Evolutionary conservation across 2,113 vertebrate genomes (phyloP).

Genomic region (Ameiurus melas): DNA sequence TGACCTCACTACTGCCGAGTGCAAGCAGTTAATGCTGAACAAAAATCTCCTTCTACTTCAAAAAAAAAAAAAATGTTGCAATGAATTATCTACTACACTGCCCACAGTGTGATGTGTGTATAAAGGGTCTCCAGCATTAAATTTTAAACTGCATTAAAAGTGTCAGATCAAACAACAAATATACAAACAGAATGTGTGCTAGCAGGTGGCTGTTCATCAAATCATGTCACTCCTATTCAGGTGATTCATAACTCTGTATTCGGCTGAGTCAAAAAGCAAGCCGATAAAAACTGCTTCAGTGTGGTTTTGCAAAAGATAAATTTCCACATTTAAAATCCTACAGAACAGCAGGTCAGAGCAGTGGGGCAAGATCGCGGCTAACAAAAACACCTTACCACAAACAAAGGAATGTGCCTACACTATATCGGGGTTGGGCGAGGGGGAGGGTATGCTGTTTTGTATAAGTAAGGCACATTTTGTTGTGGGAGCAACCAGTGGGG

Average conservation of each 20-base stretch:
- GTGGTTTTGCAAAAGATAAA: not conserved
- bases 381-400: slow-evolving; percentile 68
- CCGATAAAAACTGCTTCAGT: slow-evolving; percentile 9
- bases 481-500: slow-evolving; percentile 55
- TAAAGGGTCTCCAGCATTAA: slow-evolving; percentile 17
- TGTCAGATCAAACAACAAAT: slow-evolving; percentile 29
- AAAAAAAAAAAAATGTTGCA: slow-evolving; percentile 74
- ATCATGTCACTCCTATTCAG: not conserved
- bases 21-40: slow-evolving; percentile 86
- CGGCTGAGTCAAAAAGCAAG: not conserved
- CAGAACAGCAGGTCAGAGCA: slow-evolving; percentile 72
- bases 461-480: slow-evolving; percentile 84
- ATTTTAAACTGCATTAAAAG: slow-evolving; percentile 37
- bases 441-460: slow-evolving; percentile 57
- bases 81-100: slow-evolving; percentile 78
- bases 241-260: not conserved
- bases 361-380: slow-evolving; percentile 42
- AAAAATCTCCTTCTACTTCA: slow-evolving; percentile 80
- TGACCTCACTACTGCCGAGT: slow-evolving; percentile 80
- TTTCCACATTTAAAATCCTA: slow-evolving; percentile 18
- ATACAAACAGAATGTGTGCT: slow-evolving; percentile 18
- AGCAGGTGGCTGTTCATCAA: slow-evolving; percentile 16
- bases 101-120: not conserved
- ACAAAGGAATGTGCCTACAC: slow-evolving; percentile 52
- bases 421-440: slow-evolving; percentile 56